These are phyloP conservation scores for Lepisosteus oculatus DNA, from an alignment of 2,113 vertebrate species.

Conservation along the genomic window DNA sequence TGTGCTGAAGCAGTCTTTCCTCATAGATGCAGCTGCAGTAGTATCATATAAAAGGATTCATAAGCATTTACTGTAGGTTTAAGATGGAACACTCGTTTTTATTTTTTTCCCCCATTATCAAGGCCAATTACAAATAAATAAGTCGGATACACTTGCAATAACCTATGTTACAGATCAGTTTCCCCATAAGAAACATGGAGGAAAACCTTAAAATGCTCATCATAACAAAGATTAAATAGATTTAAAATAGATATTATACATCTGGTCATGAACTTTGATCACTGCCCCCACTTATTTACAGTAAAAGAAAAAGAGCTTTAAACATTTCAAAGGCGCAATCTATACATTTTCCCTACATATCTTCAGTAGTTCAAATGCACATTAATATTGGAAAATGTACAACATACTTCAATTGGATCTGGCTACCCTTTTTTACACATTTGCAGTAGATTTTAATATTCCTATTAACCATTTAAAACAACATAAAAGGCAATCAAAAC, in stretches of 20 bases:
- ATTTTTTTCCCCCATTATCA: conserved; percentile 59
- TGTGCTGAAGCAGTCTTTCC: too few species aligned
- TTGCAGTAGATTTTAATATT: conserved; percentile 1
- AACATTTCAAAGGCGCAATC: conserved; percentile 24
- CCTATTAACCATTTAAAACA: conserved; percentile 15
- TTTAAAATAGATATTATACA: conserved; percentile 53
- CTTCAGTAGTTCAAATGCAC: conserved; percentile 28
- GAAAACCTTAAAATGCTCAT: conserved; percentile 19
- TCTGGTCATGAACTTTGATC: conserved; percentile 45
- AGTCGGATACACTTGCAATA: conserved; percentile 60
- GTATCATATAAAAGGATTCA: neutral
- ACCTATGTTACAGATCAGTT: conserved; percentile 47
- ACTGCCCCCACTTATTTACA: conserved; percentile 37
- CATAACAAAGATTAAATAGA: conserved; percentile 44
- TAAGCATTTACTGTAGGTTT: neutral
- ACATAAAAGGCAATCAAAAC: neutral
- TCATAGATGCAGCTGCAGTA: too few species aligned
- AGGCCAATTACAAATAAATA: conserved; percentile 76
- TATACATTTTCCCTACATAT: conserved; percentile 20
- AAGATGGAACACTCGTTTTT: conserved; percentile 46
- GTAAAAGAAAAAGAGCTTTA: conserved; percentile 28
- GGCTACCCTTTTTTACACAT: conserved; percentile 4
- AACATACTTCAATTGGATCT: conserved; percentile 12
- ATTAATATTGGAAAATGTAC: conserved; percentile 10
- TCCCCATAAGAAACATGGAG: conserved; percentile 34